Evolutionary conservation across 2,113 vertebrate genomes (phyloP).

Genomic region (Eudorcas thomsonii): DNA sequence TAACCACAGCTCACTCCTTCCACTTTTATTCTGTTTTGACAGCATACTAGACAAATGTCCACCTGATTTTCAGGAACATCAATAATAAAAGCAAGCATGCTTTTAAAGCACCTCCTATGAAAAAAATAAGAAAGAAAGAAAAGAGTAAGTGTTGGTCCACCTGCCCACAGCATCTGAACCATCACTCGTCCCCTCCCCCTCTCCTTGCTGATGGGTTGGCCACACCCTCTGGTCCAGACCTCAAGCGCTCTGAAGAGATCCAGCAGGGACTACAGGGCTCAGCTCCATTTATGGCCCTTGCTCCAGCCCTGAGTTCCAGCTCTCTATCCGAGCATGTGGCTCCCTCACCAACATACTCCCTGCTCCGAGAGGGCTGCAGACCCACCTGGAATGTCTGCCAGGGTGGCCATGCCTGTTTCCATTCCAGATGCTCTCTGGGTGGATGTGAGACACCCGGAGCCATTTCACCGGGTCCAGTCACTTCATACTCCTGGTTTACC

Average conservation of each 20-base stretch:
- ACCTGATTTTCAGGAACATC: background rate
- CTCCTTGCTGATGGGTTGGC: background rate
- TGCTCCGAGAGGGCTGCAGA: background rate
- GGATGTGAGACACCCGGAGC: background rate
- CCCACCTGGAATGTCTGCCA: background rate
- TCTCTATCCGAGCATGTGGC: background rate
- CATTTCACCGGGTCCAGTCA: fast-evolving
- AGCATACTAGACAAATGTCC: background rate
- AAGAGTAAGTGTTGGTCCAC: too few species aligned
- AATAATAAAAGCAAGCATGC: background rate
- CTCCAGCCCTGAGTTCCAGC: background rate
- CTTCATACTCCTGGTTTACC: background rate
- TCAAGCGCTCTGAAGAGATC: background rate
- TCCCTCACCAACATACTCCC: background rate
- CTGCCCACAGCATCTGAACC: background rate
- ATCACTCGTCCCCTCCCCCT: background rate
- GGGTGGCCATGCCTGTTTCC: background rate
- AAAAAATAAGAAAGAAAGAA: background rate
- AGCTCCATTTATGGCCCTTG: background rate
- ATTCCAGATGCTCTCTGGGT: background rate
- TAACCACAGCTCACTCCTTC: background rate
- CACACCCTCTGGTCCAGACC: background rate
- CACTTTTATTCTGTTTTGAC: background rate
- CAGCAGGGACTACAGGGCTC: background rate
- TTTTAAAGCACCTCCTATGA: background rate